Base-by-base conservation (phyloP, 2,888 invertebrate genomes). In the Pogonocherus hispidulus region DNA sequence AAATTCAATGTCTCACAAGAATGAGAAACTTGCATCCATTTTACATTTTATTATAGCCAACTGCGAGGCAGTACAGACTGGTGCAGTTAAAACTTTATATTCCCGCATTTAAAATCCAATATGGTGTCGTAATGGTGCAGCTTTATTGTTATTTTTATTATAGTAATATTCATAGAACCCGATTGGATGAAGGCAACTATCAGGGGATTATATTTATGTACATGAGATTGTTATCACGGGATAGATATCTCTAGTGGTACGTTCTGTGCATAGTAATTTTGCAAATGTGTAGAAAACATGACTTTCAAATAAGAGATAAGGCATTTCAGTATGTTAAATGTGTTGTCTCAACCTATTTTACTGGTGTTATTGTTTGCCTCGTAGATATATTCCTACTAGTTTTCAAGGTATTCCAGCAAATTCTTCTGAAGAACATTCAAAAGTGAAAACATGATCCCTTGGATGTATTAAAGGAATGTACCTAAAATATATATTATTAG, bases 111-210 rank as follows among this genome's bases (percentile, higher is more conserved):
- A 51, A 60, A 67, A 63, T 54, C 70, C 56, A 65, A 70, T 70
- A 70, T 64, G 60, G 70, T 60, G 60, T 67, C 46, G 59, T 54
- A 63, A 67, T 66, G 63, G 63, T 46, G 57, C 27, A 22, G 54
- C 46, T 69, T 66, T 69, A 69, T 69, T 69, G 69, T 69, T 66
- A 69, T 65, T 69, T 69, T 69, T 69, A 69, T 69, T 66, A 46
- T 27, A 47, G 59, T 49, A 46, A 63, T 52, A 66, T 66, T 66
- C 55, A 62, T 67, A 35, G 54, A 14, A 44, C 23, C 16, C 46
- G 46, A 57, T 57, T 44, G 44, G 57, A 44, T 14, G 57, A 16
- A 6, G 22, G 27, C 14, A 16, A 32, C 55, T 47, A 20, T 62
- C 55, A 14, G 49, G 44, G n/a, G 23, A 62, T 67, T 49, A 47